Evolutionary conservation across 2,888 invertebrate species (phyloP).

Genomic region (Acronicta alni): DNA sequence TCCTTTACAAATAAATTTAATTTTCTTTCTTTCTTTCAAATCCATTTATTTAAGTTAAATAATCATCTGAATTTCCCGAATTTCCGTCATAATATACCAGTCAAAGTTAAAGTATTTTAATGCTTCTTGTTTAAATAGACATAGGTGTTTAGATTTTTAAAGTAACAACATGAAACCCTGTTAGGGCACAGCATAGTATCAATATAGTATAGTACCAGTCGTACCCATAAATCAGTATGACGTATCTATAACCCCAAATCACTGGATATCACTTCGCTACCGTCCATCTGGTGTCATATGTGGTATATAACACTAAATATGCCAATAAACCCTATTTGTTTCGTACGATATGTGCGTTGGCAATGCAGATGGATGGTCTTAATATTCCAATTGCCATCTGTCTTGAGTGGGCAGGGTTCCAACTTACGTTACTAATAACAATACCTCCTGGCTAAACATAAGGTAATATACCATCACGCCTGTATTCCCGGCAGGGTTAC

Average conservation of each 20-base stretch:
- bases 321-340: constrained; percentile 33
- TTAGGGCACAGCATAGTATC: too few species aligned
- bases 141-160: too few species aligned
- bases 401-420: constrained; percentile 43
- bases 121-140: too few species aligned
- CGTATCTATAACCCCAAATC: constrained; percentile 18
- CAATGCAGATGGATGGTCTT: constrained; percentile 35
- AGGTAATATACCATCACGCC: too few species aligned
- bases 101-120: too few species aligned
- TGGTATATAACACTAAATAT: constrained; percentile 43
- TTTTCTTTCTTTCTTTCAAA: too few species aligned
- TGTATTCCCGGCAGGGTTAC: too few species aligned
- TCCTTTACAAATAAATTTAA: too few species aligned
- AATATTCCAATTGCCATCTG: constrained; percentile 32
- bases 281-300: constrained; percentile 11
- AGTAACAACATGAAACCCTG: too few species aligned
- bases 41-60: too few species aligned
- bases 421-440: constrained; percentile 7
- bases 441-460: not conserved
- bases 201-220: not conserved
- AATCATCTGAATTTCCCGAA: too few species aligned
- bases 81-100: too few species aligned
- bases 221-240: constrained; percentile 3
- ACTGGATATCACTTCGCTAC: constrained; percentile 10
- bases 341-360: constrained; percentile 24